Base-by-base conservation (phyloP, 2,113 vertebrate species). In the Lasiurus cinereus region DNA sequence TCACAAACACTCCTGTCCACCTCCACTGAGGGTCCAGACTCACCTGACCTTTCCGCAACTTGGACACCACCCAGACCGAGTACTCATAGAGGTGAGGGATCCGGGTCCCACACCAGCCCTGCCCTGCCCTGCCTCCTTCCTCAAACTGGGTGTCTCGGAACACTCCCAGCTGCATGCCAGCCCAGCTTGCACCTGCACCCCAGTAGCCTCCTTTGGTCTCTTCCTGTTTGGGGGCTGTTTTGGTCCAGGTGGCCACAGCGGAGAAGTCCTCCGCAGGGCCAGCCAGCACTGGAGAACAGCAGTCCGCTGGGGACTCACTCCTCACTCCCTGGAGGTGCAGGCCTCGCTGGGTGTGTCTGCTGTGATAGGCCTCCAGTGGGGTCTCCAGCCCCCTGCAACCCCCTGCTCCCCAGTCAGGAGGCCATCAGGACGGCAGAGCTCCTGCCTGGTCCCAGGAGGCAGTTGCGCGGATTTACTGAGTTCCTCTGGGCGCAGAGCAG, bases 61-160 rank as follows among this genome's bases (percentile, higher is more conserved):
- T 27, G 0, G 36, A 7, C 6, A 9, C 22, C 4, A 22, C 52
- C 0, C 0, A 16, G 24, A 33, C 59, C 9, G 33, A 2, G 10
- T 5, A 36, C 10, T 54, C 29, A 16, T 3, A 2, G 15, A 21
- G 19, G 50, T 3, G 18, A 16, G 43, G n/a, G 43, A 48, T 54
- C 72, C 6, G 1, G 0, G 66, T 7, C 43, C 24, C 43, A 8
- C 24, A 22, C 16, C 15, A 21, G 36, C 73, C 0, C 48, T 5
- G 39, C 33, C 10, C 33, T 21, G 39, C 50, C 50, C 50, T 50
- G 48, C 12, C 10, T 24, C 11, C 52, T 50, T 73, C 21, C 67
- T 54, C 16, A 16, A 8, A 3, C 31, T 6, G 2, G 77, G 56
- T 10, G 2, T 4, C 29, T 8, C 13, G 24, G 54, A 22, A 8